phyloP scores from a whole-genome alignment of 2,888 invertebrate species.

The Neoascia interrupta region DNA sequence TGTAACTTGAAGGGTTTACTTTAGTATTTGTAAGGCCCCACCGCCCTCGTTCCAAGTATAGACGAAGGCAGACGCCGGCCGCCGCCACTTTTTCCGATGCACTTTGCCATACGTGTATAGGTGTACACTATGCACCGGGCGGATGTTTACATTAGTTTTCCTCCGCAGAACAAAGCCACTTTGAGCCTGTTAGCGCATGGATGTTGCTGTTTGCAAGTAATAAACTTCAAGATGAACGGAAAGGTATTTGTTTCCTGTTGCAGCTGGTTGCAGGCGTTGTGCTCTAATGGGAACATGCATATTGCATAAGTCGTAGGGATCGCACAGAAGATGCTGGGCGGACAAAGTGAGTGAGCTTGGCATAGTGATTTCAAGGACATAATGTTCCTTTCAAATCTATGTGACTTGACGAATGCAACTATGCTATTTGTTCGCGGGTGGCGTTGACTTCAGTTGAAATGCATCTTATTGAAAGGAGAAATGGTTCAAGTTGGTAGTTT shows the following conservation, averaged over 20 bases:
- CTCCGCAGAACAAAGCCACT: conserved; percentile 43
- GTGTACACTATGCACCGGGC: too few relatives aligned
- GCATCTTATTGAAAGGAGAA: too few relatives aligned
- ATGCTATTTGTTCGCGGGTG: too few relatives aligned
- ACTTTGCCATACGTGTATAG: too few relatives aligned
- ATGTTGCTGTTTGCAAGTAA: conserved; percentile 34
- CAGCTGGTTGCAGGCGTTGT: conserved; percentile 2
- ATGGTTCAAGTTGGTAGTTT: too few relatives aligned
- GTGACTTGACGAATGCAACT: neutral
- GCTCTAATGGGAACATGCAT: conserved; percentile 27
- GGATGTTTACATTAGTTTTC: conserved; percentile 22
- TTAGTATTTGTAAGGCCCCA: conserved; percentile 14
- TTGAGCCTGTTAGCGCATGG: conserved; percentile 27
- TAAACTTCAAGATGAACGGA: conserved; percentile 38
- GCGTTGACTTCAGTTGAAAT: too few relatives aligned
- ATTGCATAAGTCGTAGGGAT: conserved; percentile 26
- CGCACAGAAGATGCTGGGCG: neutral
- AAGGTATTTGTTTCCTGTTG: conserved; percentile 46
- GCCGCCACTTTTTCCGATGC: neutral
- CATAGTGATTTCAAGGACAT: conserved; percentile 17
- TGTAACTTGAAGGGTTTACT: conserved; percentile 25
- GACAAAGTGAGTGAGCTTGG: neutral
- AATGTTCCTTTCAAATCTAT: too few relatives aligned
- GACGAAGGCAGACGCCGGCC: neutral
- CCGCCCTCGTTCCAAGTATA: neutral